A percentile compares a stretch with the other conserved stretches of the same genome.
Evolutionary conservation across 1,140 invertebrate species (phyloP).

Genomic region (Penaeus indicus): DNA sequence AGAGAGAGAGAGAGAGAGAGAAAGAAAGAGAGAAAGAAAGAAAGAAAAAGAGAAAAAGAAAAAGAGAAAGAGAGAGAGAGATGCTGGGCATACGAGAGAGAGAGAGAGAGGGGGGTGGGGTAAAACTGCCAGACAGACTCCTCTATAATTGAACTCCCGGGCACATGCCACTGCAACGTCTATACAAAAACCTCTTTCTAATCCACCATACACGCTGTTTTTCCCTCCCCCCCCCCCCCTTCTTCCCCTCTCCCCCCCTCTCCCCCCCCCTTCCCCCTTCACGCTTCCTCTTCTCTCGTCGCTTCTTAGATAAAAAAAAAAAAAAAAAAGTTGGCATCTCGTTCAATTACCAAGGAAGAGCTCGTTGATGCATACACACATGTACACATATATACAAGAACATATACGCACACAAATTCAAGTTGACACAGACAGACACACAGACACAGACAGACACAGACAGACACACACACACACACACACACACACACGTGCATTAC

Average conservation of each 20-base stretch:
- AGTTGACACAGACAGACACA: no score
- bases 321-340: not conserved
- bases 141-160: conserved; percentile 28
- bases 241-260: not conserved
- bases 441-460: not conserved
- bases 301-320: not conserved
- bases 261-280: not conserved
- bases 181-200: conserved; percentile 24
- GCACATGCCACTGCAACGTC: not conserved
- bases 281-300: conserved; percentile 1
- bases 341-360: no score
- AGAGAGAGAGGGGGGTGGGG: no score
- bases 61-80: no score
- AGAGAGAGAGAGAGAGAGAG: no score
- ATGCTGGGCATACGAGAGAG: no score
- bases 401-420: no score
- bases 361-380: no score
- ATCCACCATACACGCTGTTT: not conserved
- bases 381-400: no score
- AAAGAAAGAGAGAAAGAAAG: no score
- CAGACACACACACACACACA: not conserved
- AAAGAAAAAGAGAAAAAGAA: no score
- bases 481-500: not conserved
- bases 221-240: not conserved
- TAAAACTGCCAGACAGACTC: not conserved